These are phyloP conservation scores for Neolamprologus variostigma DNA, from an alignment of 2,113 vertebrate genomes.

Conservation along the genomic window DNA sequence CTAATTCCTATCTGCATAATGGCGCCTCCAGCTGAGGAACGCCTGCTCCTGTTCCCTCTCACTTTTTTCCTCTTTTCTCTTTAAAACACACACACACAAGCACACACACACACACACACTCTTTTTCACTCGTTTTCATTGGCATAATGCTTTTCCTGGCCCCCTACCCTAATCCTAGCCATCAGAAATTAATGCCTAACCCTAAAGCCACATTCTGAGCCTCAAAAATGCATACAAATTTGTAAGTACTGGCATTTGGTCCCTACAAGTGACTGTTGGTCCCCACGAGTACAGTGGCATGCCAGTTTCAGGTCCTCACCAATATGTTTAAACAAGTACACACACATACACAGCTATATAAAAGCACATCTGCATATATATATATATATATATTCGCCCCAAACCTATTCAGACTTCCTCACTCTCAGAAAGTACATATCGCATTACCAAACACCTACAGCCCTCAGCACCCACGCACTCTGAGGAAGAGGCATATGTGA, in stretches of 20 bases:
- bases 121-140: neutral
- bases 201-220: neutral
- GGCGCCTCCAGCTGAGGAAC: conserved; percentile 2
- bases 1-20: conserved; percentile 46
- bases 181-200: neutral
- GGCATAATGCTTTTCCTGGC: neutral
- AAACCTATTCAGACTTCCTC: neutral
- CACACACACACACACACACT: neutral
- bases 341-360: neutral
- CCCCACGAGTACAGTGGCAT: neutral
- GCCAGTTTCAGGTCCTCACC: neutral
- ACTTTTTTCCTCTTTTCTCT: neutral
- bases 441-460: neutral
- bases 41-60: neutral
- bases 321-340: neutral
- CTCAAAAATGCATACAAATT: neutral
- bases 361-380: neutral
- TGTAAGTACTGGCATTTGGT: neutral
- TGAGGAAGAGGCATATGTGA: neutral
- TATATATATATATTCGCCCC: neutral
- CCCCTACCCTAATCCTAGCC: neutral
- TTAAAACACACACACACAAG: neutral
- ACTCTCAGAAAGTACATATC: neutral
- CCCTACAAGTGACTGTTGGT: neutral
- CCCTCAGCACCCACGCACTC: neutral